These are phyloP conservation scores for Hirtodrosophila cameraria DNA, from an alignment of 2,888 invertebrate species.

Conservation along the genomic window DNA sequence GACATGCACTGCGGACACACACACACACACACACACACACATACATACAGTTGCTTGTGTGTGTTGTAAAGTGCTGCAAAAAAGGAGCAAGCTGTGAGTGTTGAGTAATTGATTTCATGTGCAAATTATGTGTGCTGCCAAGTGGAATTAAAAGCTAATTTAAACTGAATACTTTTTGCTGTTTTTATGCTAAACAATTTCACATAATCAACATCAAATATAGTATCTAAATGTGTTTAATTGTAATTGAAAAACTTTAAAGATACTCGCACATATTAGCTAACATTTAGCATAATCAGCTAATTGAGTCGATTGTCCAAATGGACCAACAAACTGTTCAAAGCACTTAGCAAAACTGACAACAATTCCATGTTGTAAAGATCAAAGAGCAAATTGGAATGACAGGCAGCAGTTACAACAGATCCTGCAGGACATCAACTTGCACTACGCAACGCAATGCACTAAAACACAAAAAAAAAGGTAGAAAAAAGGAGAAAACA, in stretches of 20 bases:
- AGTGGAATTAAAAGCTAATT: constrained; percentile 23
- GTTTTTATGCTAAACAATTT: not conserved
- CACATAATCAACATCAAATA: too few relatives aligned
- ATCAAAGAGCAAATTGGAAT: constrained; percentile 39
- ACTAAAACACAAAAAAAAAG: constrained; percentile 28
- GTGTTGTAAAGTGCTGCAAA: constrained; percentile 15
- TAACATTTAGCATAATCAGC: constrained; percentile 21
- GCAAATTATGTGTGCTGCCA: constrained; percentile 15
- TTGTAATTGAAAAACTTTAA: too few relatives aligned
- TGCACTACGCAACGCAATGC: constrained; percentile 32
- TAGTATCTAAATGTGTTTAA: too few relatives aligned
- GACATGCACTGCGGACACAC: constrained; percentile 24
- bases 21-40: constrained; percentile 7
- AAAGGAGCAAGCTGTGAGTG: constrained; percentile 9
- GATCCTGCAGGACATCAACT: constrained; percentile 30
- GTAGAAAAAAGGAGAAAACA: not conserved
- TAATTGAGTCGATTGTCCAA: constrained; percentile 30
- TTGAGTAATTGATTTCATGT: constrained; percentile 42
- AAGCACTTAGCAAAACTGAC: constrained; percentile 31
- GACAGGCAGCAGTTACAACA: constrained; percentile 12
- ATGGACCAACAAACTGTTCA: constrained; percentile 12
- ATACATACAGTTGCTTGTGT: constrained; percentile 8
- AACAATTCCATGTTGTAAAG: constrained; percentile 14
- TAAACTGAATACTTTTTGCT: not conserved
- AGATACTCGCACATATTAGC: too few relatives aligned